Base-by-base conservation (phyloP, 2,797 vertebrate genomes). In the Sciurus vulgaris region DNA sequence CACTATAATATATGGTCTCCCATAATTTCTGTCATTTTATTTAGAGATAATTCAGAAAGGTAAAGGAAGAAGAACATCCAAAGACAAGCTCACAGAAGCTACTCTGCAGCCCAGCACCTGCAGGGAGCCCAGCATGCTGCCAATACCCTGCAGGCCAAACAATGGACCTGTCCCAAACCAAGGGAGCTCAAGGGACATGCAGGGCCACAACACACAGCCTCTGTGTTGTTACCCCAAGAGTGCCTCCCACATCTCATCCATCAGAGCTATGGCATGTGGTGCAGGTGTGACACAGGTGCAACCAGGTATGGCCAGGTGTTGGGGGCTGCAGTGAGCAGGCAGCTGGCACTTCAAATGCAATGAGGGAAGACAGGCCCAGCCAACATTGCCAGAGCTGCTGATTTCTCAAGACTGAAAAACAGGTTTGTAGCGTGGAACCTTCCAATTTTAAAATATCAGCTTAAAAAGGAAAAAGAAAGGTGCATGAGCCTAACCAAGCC, bases 381-480 rank as follows among this genome's bases (percentile, higher is more conserved):
- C 63, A n/a, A 20, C n/a, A 38, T 6, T 86, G 63, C 78, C 85
- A 95, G 65, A 78, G 85, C 35, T 85, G 65, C 87, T 35, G 54
- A 49, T 49, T 92, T 86, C 78, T 91, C 81, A 35, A 47, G 82
- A 44, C 51, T 59, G 15, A 88, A 88, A 93, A 38, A 47, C 14
- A 79, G 69, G 94, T 38, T 78, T 5, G 18, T 38, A 74, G 77
- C 10, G 3, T 15, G 18, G n/a, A 95, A 83, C 3, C 73, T 95
- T 95, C 93, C 73, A 14, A 35, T 83, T 96, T 83, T 77, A 95
- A 95, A 90, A 90, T 63, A 95, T 22, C 82, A 33, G 41, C 38
- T 94, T 81, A 5, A 86, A 33, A 41, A 74, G 35, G 28, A 10
- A 33, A 74, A 70, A 49, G 67, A 17, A 38, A n/a, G 17, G 54